phyloP scores from a whole-genome alignment of 2,888 invertebrate species.

The Heliconius ethilla region DNA sequence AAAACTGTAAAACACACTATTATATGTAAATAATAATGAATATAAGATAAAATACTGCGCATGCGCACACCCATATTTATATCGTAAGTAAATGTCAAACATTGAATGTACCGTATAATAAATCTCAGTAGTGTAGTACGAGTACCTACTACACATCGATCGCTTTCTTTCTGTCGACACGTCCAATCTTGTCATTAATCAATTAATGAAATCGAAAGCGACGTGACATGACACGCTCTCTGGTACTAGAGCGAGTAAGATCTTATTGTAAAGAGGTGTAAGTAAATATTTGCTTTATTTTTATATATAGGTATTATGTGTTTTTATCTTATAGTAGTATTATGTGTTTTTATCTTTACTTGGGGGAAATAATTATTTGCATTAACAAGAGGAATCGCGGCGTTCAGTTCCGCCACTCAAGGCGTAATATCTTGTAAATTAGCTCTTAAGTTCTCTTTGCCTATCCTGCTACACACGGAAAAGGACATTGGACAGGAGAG shows the following conservation, averaged over 20 bases:
- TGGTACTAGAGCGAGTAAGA: constrained; percentile 2
- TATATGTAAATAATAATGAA: neutral
- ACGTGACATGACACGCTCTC: constrained; percentile 40
- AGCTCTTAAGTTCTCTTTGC: too few species aligned
- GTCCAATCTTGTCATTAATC: constrained; percentile 68
- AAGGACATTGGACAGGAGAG: too few species aligned
- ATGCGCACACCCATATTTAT: neutral
- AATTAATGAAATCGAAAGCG: constrained; percentile 73
- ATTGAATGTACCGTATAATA: constrained; percentile 26
- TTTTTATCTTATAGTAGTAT: too few species aligned
- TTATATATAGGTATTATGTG: neutral
- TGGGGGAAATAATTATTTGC: neutral
- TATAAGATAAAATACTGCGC: neutral
- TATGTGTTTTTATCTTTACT: neutral
- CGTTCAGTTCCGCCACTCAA: neutral
- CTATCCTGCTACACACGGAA: too few species aligned
- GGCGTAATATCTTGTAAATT: too few species aligned
- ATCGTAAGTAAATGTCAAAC: constrained; percentile 20
- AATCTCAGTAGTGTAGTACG: constrained; percentile 40
- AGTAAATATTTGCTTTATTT: neutral
- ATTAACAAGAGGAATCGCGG: neutral
- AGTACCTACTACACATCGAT: constrained; percentile 37
- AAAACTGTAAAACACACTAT: neutral
- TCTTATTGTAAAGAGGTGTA: neutral
- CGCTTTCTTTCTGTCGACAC: constrained; percentile 53